Conservation (phyloP, 2,113 vertebrate species). For the Onychostruthus taczanowskii region DNA sequence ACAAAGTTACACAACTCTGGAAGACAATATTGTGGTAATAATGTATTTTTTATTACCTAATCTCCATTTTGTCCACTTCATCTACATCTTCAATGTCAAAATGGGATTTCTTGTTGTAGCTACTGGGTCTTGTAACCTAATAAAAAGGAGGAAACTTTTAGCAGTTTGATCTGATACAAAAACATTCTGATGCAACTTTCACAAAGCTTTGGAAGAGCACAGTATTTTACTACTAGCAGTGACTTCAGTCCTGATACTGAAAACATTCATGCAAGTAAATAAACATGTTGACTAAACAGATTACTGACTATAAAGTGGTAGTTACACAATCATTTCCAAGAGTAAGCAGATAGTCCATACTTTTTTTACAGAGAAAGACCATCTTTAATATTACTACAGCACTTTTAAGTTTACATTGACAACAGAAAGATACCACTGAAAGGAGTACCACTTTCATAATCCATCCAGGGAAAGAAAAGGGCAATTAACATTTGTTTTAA, state of each 20-base stretch:
- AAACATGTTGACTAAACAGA: not conserved
- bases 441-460: not conserved
- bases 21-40: not conserved
- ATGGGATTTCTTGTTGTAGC: slow-evolving; percentile 91
- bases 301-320: not conserved
- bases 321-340: not conserved
- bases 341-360: not conserved
- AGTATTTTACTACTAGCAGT: not conserved
- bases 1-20: not conserved
- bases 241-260: not conserved
- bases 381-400: not conserved
- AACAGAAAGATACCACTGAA: not conserved
- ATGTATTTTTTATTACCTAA: slow-evolving; percentile 78
- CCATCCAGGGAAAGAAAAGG: not conserved
- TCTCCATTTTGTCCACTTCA: slow-evolving; percentile 94
- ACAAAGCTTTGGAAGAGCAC: not conserved
- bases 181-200: not conserved
- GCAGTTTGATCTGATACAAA: not conserved
- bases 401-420: not conserved
- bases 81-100: slow-evolving; percentile 96
- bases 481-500: not conserved
- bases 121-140: slow-evolving; percentile 92
- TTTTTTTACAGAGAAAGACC: not conserved
- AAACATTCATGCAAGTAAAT: not conserved
- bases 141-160: not conserved